These are phyloP conservation scores for Pseudomyrmex cubaensis DNA, from an alignment of 1,140 invertebrate species.

Conservation along the genomic window DNA sequence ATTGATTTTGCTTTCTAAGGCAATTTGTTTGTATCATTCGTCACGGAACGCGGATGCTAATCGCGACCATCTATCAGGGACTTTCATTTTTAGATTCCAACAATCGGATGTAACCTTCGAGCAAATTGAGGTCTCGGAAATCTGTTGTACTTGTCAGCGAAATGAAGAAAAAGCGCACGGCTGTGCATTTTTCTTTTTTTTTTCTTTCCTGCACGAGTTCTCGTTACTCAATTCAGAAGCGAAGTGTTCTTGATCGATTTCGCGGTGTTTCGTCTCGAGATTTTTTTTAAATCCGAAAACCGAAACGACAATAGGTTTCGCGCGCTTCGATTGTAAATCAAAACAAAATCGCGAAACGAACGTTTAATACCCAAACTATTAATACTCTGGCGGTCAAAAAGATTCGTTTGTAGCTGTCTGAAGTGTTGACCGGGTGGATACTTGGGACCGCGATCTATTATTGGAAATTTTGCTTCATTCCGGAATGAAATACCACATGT, in stretches of 20 bases:
- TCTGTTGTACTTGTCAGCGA: not conserved
- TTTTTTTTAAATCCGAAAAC: not conserved
- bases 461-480: not conserved
- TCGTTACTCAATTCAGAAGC: not conserved
- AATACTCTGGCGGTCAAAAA: not conserved
- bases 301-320: not conserved
- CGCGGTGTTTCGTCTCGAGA: not conserved
- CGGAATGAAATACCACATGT: not conserved
- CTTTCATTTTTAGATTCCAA: slow-evolving; percentile 42
- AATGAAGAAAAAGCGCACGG: not conserved
- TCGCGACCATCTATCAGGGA: slow-evolving; percentile 15
- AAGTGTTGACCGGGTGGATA: not conserved
- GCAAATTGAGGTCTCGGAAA: not conserved
- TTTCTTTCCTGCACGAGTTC: too few species aligned
- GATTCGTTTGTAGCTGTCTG: not conserved
- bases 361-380: not conserved
- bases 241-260: not conserved
- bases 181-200: too few species aligned
- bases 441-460: not conserved
- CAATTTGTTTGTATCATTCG: slow-evolving; percentile 46
- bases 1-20: slow-evolving; percentile 40
- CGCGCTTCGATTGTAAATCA: not conserved
- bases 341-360: not conserved
- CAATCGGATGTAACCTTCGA: slow-evolving; percentile 28
- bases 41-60: slow-evolving; percentile 53